These are phyloP conservation scores for Saxidomus purpurata DNA, from an alignment of 1,140 invertebrate genomes.

Conservation along the genomic window DNA sequence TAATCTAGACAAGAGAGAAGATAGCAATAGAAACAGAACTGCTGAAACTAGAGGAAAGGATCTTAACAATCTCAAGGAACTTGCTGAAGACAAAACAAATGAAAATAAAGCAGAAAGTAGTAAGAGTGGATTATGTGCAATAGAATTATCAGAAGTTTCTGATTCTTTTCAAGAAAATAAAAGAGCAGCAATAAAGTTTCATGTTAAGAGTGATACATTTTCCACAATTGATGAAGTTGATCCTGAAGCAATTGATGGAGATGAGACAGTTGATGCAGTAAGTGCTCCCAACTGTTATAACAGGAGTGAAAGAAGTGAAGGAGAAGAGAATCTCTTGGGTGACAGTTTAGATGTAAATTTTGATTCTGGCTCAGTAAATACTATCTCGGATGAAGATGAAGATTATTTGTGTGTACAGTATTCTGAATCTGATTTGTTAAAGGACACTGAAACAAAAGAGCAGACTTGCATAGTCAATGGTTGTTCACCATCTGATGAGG, in stretches of 20 bases:
- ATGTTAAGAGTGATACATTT: neutral
- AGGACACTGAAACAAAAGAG: neutral
- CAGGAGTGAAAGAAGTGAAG: neutral
- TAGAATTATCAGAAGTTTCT: neutral
- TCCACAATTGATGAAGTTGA: neutral
- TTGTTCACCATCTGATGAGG: neutral
- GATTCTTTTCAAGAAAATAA: neutral
- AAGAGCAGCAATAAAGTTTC: neutral
- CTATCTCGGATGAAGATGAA: conserved; percentile 14
- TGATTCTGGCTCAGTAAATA: conserved; percentile 40
- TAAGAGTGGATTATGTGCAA: neutral
- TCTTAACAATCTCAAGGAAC: neutral
- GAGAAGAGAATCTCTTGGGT: neutral
- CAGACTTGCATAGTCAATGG: neutral
- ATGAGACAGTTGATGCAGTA: neutral
- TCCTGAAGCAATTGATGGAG: neutral
- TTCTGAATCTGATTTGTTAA: conserved; percentile 27
- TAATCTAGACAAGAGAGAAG: neutral
- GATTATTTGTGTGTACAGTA: conserved; percentile 36
- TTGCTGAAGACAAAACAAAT: neutral
- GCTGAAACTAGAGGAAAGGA: neutral
- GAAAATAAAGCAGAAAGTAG: neutral
- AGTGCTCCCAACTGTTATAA: neutral
- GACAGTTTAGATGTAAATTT: conserved; percentile 54
- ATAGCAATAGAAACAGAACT: neutral